A percentile compares a stretch with the other conserved stretches of the same genome.
Conservation (phyloP, 2,888 invertebrate genomes). For the Ephialtes manifestator region DNA sequence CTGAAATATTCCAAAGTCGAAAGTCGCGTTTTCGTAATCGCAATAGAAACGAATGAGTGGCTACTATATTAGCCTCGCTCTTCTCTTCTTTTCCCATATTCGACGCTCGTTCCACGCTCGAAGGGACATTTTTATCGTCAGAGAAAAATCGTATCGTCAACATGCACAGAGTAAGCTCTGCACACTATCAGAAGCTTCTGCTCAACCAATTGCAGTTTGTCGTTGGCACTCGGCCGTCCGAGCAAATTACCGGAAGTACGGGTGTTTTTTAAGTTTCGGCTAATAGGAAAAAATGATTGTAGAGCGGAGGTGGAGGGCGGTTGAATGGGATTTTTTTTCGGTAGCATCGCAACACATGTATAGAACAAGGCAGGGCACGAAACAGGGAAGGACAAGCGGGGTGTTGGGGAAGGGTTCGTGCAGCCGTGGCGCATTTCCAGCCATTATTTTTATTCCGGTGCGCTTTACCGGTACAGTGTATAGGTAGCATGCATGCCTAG, state of each 20-base stretch:
- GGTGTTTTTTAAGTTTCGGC: conserved; percentile 81
- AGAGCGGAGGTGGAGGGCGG: conserved; percentile 27
- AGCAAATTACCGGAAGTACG: conserved; percentile 81
- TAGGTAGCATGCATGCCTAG: conserved; percentile 29
- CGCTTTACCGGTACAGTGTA: conserved; percentile 79
- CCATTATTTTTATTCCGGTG: conserved; percentile 83
- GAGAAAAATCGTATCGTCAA: conserved; percentile 51
- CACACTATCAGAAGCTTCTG: conserved; percentile 54
- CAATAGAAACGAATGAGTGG: conserved; percentile 8
- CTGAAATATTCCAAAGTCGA: conserved; percentile 36
- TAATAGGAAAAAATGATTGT: conserved; percentile 82
- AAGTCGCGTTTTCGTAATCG: conserved; percentile 41
- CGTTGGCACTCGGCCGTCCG: conserved; percentile 69
- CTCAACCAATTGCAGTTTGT: conserved; percentile 69
- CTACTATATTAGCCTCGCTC: background rate
- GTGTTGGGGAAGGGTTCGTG: conserved; percentile 32
- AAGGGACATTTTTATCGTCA: conserved; percentile 60
- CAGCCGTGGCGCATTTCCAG: conserved; percentile 77
- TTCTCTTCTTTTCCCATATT: background rate
- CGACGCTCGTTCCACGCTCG: conserved; percentile 1
- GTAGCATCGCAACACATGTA: conserved; percentile 47
- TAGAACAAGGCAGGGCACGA: conserved; percentile 50
- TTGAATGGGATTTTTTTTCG: conserved; percentile 38
- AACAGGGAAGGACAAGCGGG: conserved; percentile 38
- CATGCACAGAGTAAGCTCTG: background rate